phyloP scores from a whole-genome alignment of 2,797 vertebrate genomes.

The Syngnathus acus region DNA sequence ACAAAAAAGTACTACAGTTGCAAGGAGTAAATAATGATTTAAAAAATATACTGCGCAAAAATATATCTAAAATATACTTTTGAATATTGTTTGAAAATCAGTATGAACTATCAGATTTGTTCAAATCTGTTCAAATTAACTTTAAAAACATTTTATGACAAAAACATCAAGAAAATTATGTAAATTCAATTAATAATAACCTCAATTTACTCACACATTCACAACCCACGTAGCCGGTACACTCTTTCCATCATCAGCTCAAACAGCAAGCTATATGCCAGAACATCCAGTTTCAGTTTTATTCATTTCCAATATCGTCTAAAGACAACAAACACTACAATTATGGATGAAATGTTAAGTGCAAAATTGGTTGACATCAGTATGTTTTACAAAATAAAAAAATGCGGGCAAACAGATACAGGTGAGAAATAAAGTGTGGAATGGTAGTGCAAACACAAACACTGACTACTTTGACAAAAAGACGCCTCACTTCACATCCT shows the following conservation, averaged over 20 bases:
- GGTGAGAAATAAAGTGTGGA: background rate
- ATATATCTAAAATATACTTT: too few species aligned
- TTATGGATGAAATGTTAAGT: constrained; percentile 53
- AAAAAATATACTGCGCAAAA: too few species aligned
- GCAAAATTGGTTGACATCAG: constrained; percentile 44
- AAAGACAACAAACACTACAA: constrained; percentile 35
- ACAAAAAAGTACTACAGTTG: too few species aligned
- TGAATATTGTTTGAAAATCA: too few species aligned
- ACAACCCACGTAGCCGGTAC: too few species aligned
- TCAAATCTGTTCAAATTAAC: too few species aligned
- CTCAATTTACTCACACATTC: too few species aligned
- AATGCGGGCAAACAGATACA: constrained; percentile 10
- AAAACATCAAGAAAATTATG: too few species aligned
- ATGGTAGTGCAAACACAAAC: constrained; percentile 4
- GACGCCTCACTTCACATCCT: constrained; percentile 14
- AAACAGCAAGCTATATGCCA: background rate
- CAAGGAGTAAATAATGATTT: too few species aligned
- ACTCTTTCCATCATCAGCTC: background rate
- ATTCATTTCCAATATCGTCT: constrained; percentile 32
- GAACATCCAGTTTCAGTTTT: constrained; percentile 34
- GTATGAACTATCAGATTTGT: too few species aligned
- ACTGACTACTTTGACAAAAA: constrained; percentile 11
- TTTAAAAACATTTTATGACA: too few species aligned
- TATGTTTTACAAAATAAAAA: constrained; percentile 16
- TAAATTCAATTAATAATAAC: too few species aligned